Evolutionary conservation across 2,888 invertebrate genomes (phyloP), one percentile per base, ranked within the genome.

Genomic region (Metellina segmentata): DNA sequence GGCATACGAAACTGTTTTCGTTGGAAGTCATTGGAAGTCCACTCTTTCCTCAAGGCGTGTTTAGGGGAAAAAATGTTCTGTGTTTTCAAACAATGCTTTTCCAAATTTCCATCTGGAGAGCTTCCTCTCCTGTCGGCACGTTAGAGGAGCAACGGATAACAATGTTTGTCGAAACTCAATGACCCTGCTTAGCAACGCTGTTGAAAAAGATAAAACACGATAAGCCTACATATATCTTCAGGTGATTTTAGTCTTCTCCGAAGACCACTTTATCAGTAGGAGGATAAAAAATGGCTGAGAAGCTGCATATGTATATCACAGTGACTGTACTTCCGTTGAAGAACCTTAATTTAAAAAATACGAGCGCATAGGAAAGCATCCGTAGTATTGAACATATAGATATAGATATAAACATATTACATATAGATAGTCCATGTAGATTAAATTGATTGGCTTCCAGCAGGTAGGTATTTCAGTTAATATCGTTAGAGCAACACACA

Each of bases 111-210:
- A 61, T 61, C 61, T 61, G 5, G 16, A 61, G 61, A 34, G 34
- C 34, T 34, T 79, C 7, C 34, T 61, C 13, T 11, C 61, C 9
- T 20, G 34, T 79, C 79, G 79, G 61, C 49, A 34, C 79, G 16
- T 61, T 61, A 19, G 20, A 79, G 16, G 13, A 7, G 16, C 52
- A 79, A 79, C 20, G 20, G 79, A 79, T 79, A 79, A 79, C 9
- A 16, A 4, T 79, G 53, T 79, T 79, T 79, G 79, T 34, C 34
- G n/a, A 61, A 48, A 79, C 79, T 61, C 20, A 61, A 79, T 13
- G 79, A 61, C 61, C 79, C 34, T 16, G n/a, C 79, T 34, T 79
- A 48, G 79, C 79, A 79, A 79, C 79, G 79, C 20, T 34, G 13
- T 34, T 61, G 61, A 9, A 16, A 7, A 34, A 34, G 61, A 69